Base-by-base conservation (phyloP, 2,797 vertebrate species). In the Pitangus sulphuratus region DNA sequence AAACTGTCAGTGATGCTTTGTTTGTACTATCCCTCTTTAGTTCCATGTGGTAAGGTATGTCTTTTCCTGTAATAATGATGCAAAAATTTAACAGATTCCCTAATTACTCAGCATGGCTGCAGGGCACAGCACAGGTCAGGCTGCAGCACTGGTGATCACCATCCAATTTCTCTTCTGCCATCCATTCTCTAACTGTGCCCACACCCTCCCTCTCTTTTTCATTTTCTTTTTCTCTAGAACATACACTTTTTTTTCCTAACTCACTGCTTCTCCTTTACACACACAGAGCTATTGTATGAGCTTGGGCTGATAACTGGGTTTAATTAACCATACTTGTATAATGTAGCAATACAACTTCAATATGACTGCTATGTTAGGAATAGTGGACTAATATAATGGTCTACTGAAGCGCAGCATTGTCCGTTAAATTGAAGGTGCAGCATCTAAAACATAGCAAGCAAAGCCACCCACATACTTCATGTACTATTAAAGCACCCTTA, bases 241-340 rank as follows among this genome's bases (percentile, higher is more conserved):
- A 54, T 45, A 8, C 30, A 22, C 47, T 62, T 81, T 78, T 47
- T 44, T 64, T 64, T 37, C 13, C 71, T 60, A 79, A 89, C 8
- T 65, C 77, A 50, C 8, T 84, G 70, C 60, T 54, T 87, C 53
- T 90, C 30, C 81, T 94, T 79, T 89, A 82, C 82, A 45, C 84
- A 72, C 74, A 66, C 70, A 72, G 11, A 62, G 48, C 61, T 92
- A 77, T 65, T 87, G 62, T 57, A 71, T 61, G 70, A 89, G 78
- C 50, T 80, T 60, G 64, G 50, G 80, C 81, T 86, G 88, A 93
- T 95, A 93, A 87, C 93, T 90, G 80, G 75, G 88, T 96, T 96
- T 94, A 96, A 97, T 97, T 93, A 95, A 86, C 93, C 90, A 48
- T 81, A 84, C 86, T 87, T 91, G 89, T 65, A 94, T 84, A 92